Evolutionary conservation across 2,113 vertebrate genomes (phyloP).

Genomic region (Hylia prasina): DNA sequence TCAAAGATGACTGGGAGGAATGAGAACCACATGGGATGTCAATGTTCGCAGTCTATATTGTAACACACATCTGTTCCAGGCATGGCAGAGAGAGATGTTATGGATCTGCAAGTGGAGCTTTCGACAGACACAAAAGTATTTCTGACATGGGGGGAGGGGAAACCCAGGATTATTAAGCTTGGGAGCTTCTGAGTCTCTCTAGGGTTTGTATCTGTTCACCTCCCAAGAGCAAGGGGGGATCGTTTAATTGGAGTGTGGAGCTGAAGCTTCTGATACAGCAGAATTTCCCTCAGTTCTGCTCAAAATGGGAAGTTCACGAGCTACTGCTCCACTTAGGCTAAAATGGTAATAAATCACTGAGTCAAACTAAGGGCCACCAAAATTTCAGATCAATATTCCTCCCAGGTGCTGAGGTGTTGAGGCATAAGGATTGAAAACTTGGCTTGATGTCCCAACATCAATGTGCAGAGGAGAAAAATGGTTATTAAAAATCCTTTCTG

Average conservation of each 20-base stretch:
- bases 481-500: background rate
- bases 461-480: background rate
- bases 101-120: conserved; percentile 30
- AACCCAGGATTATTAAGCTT: background rate
- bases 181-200: conserved; percentile 44
- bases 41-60: conserved; percentile 64
- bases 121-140: conserved; percentile 27
- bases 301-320: background rate
- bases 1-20: conserved; percentile 70
- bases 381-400: background rate
- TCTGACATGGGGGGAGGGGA: background rate
- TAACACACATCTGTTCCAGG: conserved; percentile 63
- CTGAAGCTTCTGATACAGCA: background rate
- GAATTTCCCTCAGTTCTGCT: background rate
- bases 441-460: background rate
- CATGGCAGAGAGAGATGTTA: conserved; percentile 59
- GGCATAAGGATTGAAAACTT: background rate
- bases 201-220: conserved; percentile 6
- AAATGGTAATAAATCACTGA: background rate
- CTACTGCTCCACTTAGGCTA: background rate
- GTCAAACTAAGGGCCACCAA: background rate
- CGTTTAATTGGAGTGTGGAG: background rate
- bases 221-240: background rate
- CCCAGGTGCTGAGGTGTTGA: background rate
- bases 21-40: conserved; percentile 67